A percentile compares a stretch with the other conserved stretches of the same genome.
These are phyloP conservation scores for Cephonodes hylas DNA, from an alignment of 2,888 invertebrate genomes.

Conservation along the genomic window DNA sequence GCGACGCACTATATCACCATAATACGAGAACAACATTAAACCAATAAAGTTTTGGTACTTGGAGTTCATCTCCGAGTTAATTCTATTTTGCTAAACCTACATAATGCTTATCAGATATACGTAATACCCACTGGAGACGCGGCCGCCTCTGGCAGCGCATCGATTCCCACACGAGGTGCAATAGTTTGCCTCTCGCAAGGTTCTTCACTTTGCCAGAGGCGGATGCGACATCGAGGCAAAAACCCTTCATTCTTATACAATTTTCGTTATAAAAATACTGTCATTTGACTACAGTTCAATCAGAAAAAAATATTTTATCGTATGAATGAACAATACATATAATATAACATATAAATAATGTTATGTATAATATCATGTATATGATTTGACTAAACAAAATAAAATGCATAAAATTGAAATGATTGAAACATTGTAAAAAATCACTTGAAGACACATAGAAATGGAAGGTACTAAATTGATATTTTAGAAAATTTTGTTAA, in stretches of 20 bases:
- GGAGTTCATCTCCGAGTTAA: constrained; percentile 74
- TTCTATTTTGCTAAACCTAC: constrained; percentile 81
- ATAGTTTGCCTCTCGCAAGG: background rate
- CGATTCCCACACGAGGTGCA: constrained; percentile 21
- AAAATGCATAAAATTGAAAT: constrained; percentile 81
- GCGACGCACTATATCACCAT: constrained; percentile 78
- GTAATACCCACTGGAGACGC: constrained; percentile 58
- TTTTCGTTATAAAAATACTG: constrained; percentile 82
- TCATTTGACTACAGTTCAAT: constrained; percentile 82
- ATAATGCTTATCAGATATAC: constrained; percentile 81
- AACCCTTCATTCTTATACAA: constrained; percentile 77
- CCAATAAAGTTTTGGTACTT: constrained; percentile 79
- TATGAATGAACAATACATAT: constrained; percentile 74
- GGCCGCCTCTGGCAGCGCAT: constrained; percentile 22
- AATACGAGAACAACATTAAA: constrained; percentile 79
- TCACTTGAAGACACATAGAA: constrained; percentile 71
- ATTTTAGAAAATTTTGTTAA: constrained; percentile 63
- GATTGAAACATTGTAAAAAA: constrained; percentile 75
- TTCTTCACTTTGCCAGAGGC: background rate
- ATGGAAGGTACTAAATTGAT: constrained; percentile 78
- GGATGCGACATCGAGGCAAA: constrained; percentile 46
- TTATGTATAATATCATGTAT: constrained; percentile 75
- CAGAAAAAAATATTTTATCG: constrained; percentile 64
- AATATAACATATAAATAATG: constrained; percentile 65
- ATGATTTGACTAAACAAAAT: constrained; percentile 80